Evolutionary conservation across 1,140 invertebrate species (phyloP), one percentile per base, ranked within the genome.

Genomic region (Bactericera cockerelli): DNA sequence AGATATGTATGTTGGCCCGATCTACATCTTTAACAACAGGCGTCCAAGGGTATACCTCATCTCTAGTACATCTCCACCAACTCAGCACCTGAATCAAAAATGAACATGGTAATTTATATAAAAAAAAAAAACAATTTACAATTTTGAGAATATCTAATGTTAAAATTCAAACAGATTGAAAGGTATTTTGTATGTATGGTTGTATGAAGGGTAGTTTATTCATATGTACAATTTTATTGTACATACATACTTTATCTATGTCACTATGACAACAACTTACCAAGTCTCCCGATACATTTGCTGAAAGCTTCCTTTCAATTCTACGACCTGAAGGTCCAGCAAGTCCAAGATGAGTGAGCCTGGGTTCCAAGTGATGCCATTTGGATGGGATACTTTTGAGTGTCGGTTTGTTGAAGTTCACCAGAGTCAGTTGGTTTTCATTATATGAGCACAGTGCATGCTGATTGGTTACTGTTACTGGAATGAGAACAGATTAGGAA

Each of bases 41-140:
- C 70, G 82, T 83, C 87, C 87, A 89, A 10, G 87, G 87, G 71
- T 84, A 87, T 13, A 87, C 83, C 71, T 89, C 85, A 68, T 87
- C 84, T 69, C 80, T 81, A 11, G 80, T 79, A 54, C 79, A 81
- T 68, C 84, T 80, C 73, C 85, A 87, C 86, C 86, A 89, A 57
- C 86, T 77, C 62, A 82, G 69, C 61, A 81, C 68, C 80, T 81
- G 61, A 16, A 64, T 64, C n/a, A n/a, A n/a, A n/a, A n/a, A 57
- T n/a, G n/a, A n/a, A n/a, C n/a, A n/a, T n/a, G n/a, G 10, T 55
- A 55, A 11, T 55, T 22, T 55, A 19, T n/a, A n/a, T n/a, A n/a
- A n/a, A n/a, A n/a, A n/a, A n/a, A n/a, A n/a, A n/a, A n/a, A n/a
- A n/a, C n/a, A n/a, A n/a, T n/a, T n/a, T n/a, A n/a, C n/a, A n/a